Conservation (phyloP, 2,113 vertebrate genomes). For the Lonchura striata region DNA sequence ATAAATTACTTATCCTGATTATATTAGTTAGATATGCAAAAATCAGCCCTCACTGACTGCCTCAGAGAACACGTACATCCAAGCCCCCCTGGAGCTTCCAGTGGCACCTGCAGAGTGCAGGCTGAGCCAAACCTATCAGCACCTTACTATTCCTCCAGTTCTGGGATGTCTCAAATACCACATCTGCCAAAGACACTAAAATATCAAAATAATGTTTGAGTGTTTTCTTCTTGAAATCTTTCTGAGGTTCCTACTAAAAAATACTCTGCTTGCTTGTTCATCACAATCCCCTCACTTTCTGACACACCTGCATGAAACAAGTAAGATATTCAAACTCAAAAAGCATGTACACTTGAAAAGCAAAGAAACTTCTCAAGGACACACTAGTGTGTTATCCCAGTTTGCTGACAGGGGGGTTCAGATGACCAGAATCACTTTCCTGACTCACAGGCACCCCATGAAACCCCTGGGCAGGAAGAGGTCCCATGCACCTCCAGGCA, state of each 20-base stretch:
- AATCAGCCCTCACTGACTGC: not conserved
- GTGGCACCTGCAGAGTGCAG: not conserved
- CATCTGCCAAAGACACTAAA: not conserved
- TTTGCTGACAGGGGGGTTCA: not conserved
- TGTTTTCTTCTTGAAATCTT: not conserved
- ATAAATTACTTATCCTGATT: not conserved
- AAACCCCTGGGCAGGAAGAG: not conserved
- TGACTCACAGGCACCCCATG: not conserved
- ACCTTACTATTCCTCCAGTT: not conserved
- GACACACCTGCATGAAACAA: not conserved
- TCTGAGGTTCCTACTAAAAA: not conserved
- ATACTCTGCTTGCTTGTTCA: not conserved
- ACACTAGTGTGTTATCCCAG: not conserved
- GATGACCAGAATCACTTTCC: not conserved
- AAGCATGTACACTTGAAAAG: not conserved
- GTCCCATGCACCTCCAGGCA: not conserved
- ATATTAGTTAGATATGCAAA: not conserved
- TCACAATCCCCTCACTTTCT: not conserved
- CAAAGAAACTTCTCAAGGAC: not conserved
- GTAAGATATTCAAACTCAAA: not conserved
- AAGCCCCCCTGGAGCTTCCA: not conserved
- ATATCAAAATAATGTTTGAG: not conserved
- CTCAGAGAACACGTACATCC: accelerated
- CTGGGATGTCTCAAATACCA: not conserved
- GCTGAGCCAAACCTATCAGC: not conserved